Conservation (phyloP, 2,888 invertebrate genomes). For the Scaptomyza parva region DNA sequence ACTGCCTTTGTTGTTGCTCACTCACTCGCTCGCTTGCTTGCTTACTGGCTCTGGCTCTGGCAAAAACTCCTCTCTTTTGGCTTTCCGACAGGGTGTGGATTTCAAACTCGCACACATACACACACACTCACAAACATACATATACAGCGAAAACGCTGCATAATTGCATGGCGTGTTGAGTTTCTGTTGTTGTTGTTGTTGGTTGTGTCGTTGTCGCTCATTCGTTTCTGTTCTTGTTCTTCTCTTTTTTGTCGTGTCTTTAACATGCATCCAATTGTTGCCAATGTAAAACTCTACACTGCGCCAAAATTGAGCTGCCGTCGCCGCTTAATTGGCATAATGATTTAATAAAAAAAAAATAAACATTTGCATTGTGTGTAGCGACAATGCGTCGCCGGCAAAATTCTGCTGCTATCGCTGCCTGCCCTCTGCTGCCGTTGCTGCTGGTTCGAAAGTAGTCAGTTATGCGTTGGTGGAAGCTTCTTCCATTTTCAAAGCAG, state of each 20-base stretch:
- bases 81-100: constrained; percentile 63
- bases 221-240: constrained; percentile 46
- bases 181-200: constrained; percentile 31
- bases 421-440: constrained; percentile 7
- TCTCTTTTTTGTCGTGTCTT: constrained; percentile 45
- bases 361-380: constrained; percentile 74
- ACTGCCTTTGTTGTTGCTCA: constrained; percentile 71
- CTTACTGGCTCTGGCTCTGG: not conserved
- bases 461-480: constrained; percentile 62
- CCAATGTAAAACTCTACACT: constrained; percentile 65
- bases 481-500: constrained; percentile 52
- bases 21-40: constrained; percentile 51
- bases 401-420: constrained; percentile 12
- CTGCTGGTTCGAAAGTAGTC: constrained; percentile 26
- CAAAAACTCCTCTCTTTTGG: constrained; percentile 53
- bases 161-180: constrained; percentile 70
- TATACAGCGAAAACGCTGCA: constrained; percentile 63
- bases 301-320: constrained; percentile 63
- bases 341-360: constrained; percentile 82
- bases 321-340: constrained; percentile 78
- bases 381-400: constrained; percentile 66
- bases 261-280: constrained; percentile 50
- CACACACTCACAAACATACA: constrained; percentile 35
- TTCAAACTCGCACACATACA: constrained; percentile 47
- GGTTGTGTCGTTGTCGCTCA: constrained; percentile 28